Evolutionary conservation across 2,888 invertebrate species (phyloP), one percentile per base, ranked within the genome.

Genomic region (Cremastobaeus sp.): DNA sequence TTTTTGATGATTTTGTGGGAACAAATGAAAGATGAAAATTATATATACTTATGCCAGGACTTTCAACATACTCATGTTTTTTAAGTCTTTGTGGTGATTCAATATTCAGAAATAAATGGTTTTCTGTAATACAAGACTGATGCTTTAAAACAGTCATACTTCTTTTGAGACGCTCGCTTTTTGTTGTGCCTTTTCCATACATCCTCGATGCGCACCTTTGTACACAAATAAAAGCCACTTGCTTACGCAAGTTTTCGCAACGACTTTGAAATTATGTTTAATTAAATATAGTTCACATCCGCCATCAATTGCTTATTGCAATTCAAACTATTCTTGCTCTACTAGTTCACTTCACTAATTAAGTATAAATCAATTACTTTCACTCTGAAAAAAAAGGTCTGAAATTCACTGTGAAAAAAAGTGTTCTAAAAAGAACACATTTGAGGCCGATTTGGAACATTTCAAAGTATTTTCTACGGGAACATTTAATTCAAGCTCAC

Each of bases 31-130:
- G 57, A 68, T 41, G 4, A 41, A 69, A 69, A 60, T 71, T 52
- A 68, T 62, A 73, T 68, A 68, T 30, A 73, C 39, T 73, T 62
- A 62, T n/a, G n/a, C n/a, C 35, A 0, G 21, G 18, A 62, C 39
- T 73, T 73, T 73, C 55, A 41, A 55, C 50, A 66, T 55, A 66
- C 55, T 60, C 66, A 55, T 34, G n/a, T 12, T 30, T 52, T 47
- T 59, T 59, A 64, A 59, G 69, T 47, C 74, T 69, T 74, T 74
- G 69, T 74, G 74, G 69, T 70, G 70, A 70, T 70, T 74, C 74
- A 65, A 70, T 64, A 74, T 70, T 74, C 66, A 41, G 35, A 54
- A 62, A 70, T 68, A 59, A 55, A 75, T 50, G 74, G 60, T 71
- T 71, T 71, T 68, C 60, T 59, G 71, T 57, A 71, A 75, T 71